Percentiles rank a stretch among this genome's conserved stretches.
Evolutionary conservation across 2,797 vertebrate species (phyloP).

Genomic region (Discoglossus pictus): DNA sequence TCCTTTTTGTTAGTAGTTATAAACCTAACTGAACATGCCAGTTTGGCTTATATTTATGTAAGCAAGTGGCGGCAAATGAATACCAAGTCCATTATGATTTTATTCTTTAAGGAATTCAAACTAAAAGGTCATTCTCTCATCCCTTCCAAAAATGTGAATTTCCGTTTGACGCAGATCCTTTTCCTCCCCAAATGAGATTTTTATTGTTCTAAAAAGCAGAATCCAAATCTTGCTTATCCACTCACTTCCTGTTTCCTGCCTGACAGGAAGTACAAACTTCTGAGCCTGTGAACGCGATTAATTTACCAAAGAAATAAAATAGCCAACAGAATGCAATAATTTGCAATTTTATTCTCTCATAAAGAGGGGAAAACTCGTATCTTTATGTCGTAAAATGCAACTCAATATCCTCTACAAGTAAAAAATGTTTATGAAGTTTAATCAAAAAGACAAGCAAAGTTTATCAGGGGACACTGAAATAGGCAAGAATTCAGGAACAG

Average conservation of each 20-base stretch:
- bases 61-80: constrained; percentile 23
- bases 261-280: constrained; percentile 81
- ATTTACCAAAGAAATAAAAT: constrained; percentile 57
- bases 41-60: constrained; percentile 56
- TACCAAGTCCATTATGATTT: constrained; percentile 36
- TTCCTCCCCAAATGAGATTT: constrained; percentile 82
- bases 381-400: not conserved
- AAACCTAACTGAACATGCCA: too few relatives aligned
- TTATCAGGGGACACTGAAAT: constrained; percentile 37
- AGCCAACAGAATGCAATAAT: constrained; percentile 48
- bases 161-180: constrained; percentile 88
- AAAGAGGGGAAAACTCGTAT: not conserved
- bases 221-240: constrained; percentile 79
- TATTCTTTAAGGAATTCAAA: constrained; percentile 65
- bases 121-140: constrained; percentile 76
- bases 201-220: constrained; percentile 85
- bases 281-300: constrained; percentile 56
- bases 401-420: not conserved
- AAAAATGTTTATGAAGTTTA: constrained; percentile 55
- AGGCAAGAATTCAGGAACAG: constrained; percentile 3
- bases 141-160: constrained; percentile 73
- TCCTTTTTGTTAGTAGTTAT: too few relatives aligned
- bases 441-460: constrained; percentile 8
- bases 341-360: constrained; percentile 27
- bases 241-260: constrained; percentile 92